phyloP scores from a whole-genome alignment of 2,888 invertebrate genomes.

The Carcina quercana region DNA sequence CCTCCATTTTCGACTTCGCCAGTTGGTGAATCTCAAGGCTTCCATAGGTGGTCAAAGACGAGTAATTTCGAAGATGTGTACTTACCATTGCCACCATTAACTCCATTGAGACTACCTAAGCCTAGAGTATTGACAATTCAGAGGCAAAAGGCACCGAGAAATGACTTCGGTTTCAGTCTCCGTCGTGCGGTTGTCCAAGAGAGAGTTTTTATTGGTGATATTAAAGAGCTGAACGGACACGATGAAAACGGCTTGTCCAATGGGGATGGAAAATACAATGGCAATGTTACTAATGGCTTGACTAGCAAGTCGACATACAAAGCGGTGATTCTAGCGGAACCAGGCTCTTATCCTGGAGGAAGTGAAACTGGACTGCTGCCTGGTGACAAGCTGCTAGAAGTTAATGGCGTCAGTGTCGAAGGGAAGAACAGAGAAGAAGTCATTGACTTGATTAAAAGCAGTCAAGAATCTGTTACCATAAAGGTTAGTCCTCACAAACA shows the following conservation, averaged over 20 bases:
- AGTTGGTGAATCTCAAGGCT: conserved; percentile 89
- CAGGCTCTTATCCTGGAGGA: conserved; percentile 84
- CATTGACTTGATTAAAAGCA: conserved; percentile 93
- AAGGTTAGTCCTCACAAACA: conserved; percentile 77
- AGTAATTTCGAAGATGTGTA: conserved; percentile 84
- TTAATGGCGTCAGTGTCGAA: conserved; percentile 90
- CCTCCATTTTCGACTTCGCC: conserved; percentile 91
- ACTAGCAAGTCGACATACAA: conserved; percentile 73
- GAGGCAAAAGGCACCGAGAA: conserved; percentile 86
- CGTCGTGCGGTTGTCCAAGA: conserved; percentile 90
- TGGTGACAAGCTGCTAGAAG: conserved; percentile 95
- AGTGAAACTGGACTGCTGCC: conserved; percentile 91
- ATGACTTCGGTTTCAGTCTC: conserved; percentile 95
- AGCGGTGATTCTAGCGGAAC: conserved; percentile 93
- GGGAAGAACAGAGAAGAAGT: conserved; percentile 92
- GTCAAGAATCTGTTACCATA: conserved; percentile 86
- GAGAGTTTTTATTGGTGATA: conserved; percentile 64
- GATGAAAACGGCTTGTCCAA: conserved; percentile 45
- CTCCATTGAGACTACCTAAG: conserved; percentile 79
- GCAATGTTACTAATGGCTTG: conserved; percentile 34
- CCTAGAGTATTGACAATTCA: conserved; percentile 85
- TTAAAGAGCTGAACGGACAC: conserved; percentile 43
- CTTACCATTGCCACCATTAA: conserved; percentile 81
- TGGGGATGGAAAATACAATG: conserved; percentile 54
- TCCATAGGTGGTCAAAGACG: conserved; percentile 85